phyloP scores from a whole-genome alignment of 2,113 vertebrate genomes.

The Chaetorhynchus papuensis region DNA sequence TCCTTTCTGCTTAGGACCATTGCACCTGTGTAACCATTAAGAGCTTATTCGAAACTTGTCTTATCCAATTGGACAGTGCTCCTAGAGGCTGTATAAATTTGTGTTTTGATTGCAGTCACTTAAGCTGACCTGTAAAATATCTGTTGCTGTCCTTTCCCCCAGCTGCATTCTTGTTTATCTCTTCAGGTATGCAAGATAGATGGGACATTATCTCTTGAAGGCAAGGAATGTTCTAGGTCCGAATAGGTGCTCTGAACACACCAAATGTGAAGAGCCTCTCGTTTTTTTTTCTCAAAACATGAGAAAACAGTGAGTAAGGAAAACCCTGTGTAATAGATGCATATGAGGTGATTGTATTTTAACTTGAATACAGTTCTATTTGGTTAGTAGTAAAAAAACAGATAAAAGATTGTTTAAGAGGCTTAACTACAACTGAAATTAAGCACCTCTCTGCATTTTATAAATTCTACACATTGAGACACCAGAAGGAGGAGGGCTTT shows the following conservation, averaged over 20 bases:
- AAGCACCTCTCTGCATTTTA: constrained; percentile 37
- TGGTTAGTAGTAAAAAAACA: not conserved
- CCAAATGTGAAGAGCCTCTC: not conserved
- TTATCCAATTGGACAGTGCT: not conserved
- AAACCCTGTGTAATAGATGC: not conserved
- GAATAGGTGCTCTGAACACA: not conserved
- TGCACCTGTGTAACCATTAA: not conserved
- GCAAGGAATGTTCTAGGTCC: not conserved
- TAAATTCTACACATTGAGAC: constrained; percentile 43
- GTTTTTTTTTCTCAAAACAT: not conserved
- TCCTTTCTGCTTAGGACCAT: not conserved
- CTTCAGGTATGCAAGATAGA: not conserved
- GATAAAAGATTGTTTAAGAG: not conserved
- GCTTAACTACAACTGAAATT: not conserved
- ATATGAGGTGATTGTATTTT: not conserved
- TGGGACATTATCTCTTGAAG: not conserved
- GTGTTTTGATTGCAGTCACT: not conserved
- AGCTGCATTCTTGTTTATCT: not conserved
- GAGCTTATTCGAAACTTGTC: not conserved
- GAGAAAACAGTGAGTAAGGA: not conserved
- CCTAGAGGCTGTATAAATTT: not conserved
- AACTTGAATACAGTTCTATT: not conserved
- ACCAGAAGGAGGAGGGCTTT: constrained; percentile 68
- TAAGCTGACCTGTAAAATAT: not conserved
- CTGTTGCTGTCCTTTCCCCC: not conserved